Evolutionary conservation across 2,113 vertebrate species (phyloP), one percentile per base, ranked within the genome.

Genomic region (Polypterus senegalus): DNA sequence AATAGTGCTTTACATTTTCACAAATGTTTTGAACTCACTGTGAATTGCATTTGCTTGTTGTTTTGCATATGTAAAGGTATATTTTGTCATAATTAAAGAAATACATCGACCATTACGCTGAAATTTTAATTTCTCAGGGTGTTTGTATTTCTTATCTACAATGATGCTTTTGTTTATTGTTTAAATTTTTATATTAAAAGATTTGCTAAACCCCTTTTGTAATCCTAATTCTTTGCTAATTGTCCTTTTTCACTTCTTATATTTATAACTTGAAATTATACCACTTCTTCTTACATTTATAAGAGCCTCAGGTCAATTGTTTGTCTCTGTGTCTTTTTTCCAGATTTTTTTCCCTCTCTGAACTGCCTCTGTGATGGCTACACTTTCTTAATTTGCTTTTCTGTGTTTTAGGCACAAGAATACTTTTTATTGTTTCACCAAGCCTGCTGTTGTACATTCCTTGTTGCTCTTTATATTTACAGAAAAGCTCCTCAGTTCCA

Each of bases 251-350:
- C 27, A 68, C 72, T 67, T 75, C 69, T 58, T 58, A 45, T 58
- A 45, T 58, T 64, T 63, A 68, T 77, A 72, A 77, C 66, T 48
- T 51, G 68, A 72, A 73, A 63, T 77, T 68, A 73, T 81, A 68
- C 69, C 64, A 73, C 58, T 72, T 78, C 66, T 62, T 73, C 69
- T 81, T 72, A 76, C 63, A 43, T 59, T 5, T 65, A 69, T 27
- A 27, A 27, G 27, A 58, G 56, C 4, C 70, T 77, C 66, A 72
- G 65, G 66, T 69, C 66, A 68, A 73, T 62, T 61, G 59, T 75
- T 74, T 71, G 64, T 74, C 57, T 58, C 54, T 27, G 27, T 27
- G 27, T 52, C 76, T 77, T 61, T 73, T 71, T 80, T 82, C 61
- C 77, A 83, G 79, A 78, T 64, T 70, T 48, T 2, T 48, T 7